Evolutionary conservation across 2,888 invertebrate species (phyloP).

Genomic region (Sarcophaga caerulescens): DNA sequence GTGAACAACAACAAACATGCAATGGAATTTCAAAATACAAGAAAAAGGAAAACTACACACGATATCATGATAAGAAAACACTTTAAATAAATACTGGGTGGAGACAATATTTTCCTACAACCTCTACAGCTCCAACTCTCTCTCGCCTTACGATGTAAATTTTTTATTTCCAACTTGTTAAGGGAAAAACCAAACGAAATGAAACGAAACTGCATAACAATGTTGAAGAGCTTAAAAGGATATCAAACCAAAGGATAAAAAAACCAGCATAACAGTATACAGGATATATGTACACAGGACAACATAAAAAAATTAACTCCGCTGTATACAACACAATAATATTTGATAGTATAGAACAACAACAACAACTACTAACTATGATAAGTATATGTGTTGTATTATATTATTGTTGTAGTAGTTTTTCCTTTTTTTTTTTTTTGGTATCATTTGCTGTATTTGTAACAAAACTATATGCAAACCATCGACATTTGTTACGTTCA

Average conservation of each 20-base stretch:
- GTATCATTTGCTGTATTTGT: conserved; percentile 38
- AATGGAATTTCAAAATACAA: conserved; percentile 20
- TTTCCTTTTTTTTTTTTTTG: background rate
- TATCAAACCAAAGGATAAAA: conserved; percentile 40
- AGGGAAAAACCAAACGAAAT: conserved; percentile 24
- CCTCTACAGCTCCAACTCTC: background rate
- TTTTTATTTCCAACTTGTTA: conserved; percentile 27
- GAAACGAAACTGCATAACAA: conserved; percentile 19
- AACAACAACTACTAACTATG: background rate
- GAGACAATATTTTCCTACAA: background rate
- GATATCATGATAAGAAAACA: background rate
- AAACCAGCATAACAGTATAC: conserved; percentile 2
- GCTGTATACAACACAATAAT: background rate
- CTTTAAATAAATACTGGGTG: background rate
- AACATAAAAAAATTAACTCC: background rate
- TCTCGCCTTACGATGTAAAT: background rate
- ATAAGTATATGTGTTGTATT: background rate
- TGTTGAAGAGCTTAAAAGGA: conserved; percentile 59
- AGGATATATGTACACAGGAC: background rate
- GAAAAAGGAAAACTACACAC: background rate
- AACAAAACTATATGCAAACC: conserved; percentile 62
- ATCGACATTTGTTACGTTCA: conserved; percentile 66
- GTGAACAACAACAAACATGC: conserved; percentile 34
- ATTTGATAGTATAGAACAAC: background rate
- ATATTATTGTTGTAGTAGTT: conserved; percentile 29